phyloP scores from a whole-genome alignment of 2,797 vertebrate genomes.

The Lepus townsendii region DNA sequence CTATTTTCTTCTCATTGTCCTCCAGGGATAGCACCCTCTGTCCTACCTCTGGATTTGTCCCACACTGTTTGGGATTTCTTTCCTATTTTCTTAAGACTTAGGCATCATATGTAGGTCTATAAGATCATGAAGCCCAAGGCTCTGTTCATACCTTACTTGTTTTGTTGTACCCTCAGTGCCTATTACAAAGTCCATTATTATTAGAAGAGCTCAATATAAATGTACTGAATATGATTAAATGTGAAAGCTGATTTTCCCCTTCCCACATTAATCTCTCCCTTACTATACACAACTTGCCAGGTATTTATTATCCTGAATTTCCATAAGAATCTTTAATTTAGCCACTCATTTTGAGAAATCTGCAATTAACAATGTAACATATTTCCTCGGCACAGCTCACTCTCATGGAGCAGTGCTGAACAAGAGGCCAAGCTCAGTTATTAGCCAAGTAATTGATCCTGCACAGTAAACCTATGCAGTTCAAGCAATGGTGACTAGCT shows the following conservation, averaged over 20 bases:
- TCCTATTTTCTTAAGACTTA: background rate
- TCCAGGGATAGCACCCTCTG: background rate
- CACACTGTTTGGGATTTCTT: background rate
- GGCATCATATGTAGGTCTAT: background rate
- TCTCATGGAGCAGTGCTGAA: background rate
- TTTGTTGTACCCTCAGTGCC: background rate
- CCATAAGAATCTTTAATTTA: constrained; percentile 23
- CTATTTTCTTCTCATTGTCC: background rate
- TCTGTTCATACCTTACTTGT: background rate
- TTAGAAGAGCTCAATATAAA: background rate
- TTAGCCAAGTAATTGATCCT: constrained; percentile 12
- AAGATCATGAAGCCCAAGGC: background rate
- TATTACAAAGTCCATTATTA: background rate
- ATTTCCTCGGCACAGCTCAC: background rate
- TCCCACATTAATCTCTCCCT: constrained; percentile 22
- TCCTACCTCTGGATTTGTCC: background rate
- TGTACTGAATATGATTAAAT: constrained; percentile 39
- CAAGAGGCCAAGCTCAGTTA: background rate
- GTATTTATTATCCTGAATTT: constrained; percentile 25
- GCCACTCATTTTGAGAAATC: constrained; percentile 14
- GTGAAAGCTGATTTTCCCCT: background rate
- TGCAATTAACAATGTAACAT: background rate
- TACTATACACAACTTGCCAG: constrained; percentile 14
- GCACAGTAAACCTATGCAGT: background rate
- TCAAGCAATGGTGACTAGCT: constrained; percentile 49